Base-by-base conservation (phyloP, 1,140 invertebrate genomes). In the Mercenaria mercenaria region DNA sequence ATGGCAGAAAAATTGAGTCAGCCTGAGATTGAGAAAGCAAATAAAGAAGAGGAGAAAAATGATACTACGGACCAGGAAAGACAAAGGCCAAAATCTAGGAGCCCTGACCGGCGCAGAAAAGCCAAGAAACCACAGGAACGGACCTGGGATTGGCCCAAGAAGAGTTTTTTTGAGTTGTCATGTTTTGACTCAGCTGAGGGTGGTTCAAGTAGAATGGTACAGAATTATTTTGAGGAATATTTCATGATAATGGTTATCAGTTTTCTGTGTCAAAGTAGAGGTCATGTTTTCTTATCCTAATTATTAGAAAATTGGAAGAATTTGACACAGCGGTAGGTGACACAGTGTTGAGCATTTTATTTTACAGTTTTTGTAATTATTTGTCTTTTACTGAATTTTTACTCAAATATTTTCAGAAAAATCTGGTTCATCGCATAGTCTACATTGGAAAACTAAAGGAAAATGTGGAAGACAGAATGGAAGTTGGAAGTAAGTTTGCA, bases 401-500 rank as follows among this genome's bases (percentile, higher is more conserved):
- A n/a, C n/a, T n/a, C n/a, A n/a, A n/a, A n/a, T n/a, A n/a, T n/a
- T 93, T 94, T 59, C 93, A 95, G 94, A 95, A 95, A 93, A 93
- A 92, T 59, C 90, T 94, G 32, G 80, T 95, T 18, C 94, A 95
- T 89, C 90, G 94, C 26, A 76, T 95, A 39, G 93, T 95, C 15
- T 93, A 92, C 69, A 92, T 95, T 87, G 93, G 92, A 56, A 93
- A 93, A 72, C 80, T 95, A 43, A 91, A 82, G 79, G 77, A 91
- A 23, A 43, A 84, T 29, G 76, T 88, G 18, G 82, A 84, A 32
- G 93, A 94, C 79, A 92, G 93, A 88, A 88, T 77, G 50, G 91
- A 92, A 64, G 87, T 95, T 88, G 94, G 93, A 88, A 92, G 94
- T 95, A 93, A 91, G 93, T 91, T 56, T 26, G 32, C n/a, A n/a